These are phyloP conservation scores for Sarcophaga bullata DNA, from an alignment of 1,140 invertebrate genomes.

Conservation along the genomic window DNA sequence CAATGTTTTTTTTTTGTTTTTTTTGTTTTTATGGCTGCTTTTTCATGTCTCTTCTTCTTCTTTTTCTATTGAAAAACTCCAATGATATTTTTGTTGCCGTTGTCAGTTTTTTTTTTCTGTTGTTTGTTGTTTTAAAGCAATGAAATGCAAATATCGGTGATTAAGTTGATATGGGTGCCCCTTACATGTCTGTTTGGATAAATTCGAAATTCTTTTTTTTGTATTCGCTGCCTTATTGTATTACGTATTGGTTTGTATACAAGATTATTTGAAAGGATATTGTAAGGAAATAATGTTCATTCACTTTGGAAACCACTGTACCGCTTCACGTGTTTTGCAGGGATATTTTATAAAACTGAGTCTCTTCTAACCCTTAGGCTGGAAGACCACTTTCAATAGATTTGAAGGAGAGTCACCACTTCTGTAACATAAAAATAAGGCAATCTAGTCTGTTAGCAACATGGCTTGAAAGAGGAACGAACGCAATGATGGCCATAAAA, in stretches of 20 bases:
- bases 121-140: conserved; percentile 8
- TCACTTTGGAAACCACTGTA: background rate
- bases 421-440: too few species aligned
- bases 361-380: too few species aligned
- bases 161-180: background rate
- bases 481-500: too few species aligned
- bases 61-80: background rate
- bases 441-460: too few species aligned
- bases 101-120: conserved; percentile 4
- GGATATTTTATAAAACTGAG: background rate
- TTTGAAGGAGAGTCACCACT: too few species aligned
- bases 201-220: background rate
- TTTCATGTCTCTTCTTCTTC: background rate
- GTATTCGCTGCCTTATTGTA: background rate
- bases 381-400: too few species aligned
- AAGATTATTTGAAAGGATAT: too few species aligned
- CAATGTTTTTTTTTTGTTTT: background rate
- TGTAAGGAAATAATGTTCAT: background rate
- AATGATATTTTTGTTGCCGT: conserved; percentile 27
- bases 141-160: background rate
- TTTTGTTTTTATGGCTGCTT: background rate
- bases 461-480: too few species aligned
- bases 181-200: background rate
- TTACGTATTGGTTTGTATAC: background rate
- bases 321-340: too few species aligned